Conservation (phyloP, 1,140 invertebrate species). For the Drosophila gunungcola region DNA sequence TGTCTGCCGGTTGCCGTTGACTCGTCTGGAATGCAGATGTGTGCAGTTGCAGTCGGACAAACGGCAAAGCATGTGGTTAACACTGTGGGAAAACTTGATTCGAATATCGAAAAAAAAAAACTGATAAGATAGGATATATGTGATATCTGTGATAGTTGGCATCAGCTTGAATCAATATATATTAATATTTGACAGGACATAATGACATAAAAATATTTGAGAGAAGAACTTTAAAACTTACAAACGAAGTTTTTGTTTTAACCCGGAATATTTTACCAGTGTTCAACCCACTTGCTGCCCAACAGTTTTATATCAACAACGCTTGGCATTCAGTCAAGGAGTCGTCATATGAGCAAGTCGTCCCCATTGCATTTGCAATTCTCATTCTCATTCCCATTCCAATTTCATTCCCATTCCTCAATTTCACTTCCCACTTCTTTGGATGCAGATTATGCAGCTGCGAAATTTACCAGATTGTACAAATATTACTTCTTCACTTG, state of each 20-base stretch:
- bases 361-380: constrained; percentile 19
- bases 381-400: constrained; percentile 11
- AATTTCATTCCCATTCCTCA: constrained; percentile 15
- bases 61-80: constrained; percentile 33
- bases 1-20: constrained; percentile 55
- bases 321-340: constrained; percentile 44
- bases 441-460: constrained; percentile 65
- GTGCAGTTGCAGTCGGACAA: constrained; percentile 46
- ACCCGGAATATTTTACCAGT: constrained; percentile 1
- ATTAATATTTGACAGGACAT: too few species aligned
- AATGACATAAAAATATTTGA: not conserved
- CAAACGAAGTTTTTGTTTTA: not conserved
- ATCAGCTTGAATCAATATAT: too few species aligned
- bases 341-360: constrained; percentile 39
- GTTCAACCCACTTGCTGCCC: constrained; percentile 39
- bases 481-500: constrained; percentile 82
- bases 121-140: too few species aligned
- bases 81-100: constrained; percentile 9
- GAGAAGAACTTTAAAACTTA: too few species aligned
- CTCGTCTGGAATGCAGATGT: constrained; percentile 80
- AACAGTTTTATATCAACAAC: constrained; percentile 41
- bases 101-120: not conserved
- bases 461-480: constrained; percentile 74
- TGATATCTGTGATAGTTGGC: too few species aligned
- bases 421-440: constrained; percentile 62